Percentiles rank a stretch among this genome's conserved stretches.
Conservation (phyloP, 2,113 vertebrate genomes). For the Eublepharis macularius region DNA sequence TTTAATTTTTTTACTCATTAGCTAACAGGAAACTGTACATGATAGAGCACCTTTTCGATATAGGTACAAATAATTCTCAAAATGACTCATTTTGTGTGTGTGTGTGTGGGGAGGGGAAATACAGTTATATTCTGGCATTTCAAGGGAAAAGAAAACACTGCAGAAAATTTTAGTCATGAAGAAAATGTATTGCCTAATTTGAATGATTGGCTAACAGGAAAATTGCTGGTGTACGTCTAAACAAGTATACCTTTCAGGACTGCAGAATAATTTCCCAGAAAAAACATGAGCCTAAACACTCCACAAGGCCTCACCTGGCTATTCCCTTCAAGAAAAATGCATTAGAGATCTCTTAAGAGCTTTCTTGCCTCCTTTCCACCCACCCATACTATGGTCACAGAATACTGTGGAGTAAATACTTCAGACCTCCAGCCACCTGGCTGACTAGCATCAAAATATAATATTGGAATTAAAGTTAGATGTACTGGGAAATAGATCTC, state of each 20-base stretch:
- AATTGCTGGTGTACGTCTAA: slow-evolving; percentile 37
- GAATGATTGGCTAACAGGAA: slow-evolving; percentile 29
- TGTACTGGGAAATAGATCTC: no score
- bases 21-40: slow-evolving; percentile 50
- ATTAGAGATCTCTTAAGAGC: background rate
- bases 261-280: slow-evolving; percentile 1
- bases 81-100: slow-evolving; percentile 30
- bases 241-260: slow-evolving; percentile 28
- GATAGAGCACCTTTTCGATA: slow-evolving; percentile 34
- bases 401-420: background rate
- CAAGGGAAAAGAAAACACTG: slow-evolving; percentile 31
- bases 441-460: no score
- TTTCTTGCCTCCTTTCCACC: background rate
- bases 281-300: background rate
- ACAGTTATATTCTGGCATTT: slow-evolving; percentile 25
- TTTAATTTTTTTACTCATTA: slow-evolving; percentile 5
- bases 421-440: background rate
- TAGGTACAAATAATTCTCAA: slow-evolving; percentile 45
- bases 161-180: slow-evolving; percentile 35
- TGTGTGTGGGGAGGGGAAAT: slow-evolving; percentile 36
- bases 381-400: background rate
- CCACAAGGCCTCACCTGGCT: background rate
- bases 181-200: slow-evolving; percentile 38
- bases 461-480: no score
- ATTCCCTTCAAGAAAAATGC: background rate